Conservation (phyloP, 2,113 vertebrate species). For the Neotragus moschatus region DNA sequence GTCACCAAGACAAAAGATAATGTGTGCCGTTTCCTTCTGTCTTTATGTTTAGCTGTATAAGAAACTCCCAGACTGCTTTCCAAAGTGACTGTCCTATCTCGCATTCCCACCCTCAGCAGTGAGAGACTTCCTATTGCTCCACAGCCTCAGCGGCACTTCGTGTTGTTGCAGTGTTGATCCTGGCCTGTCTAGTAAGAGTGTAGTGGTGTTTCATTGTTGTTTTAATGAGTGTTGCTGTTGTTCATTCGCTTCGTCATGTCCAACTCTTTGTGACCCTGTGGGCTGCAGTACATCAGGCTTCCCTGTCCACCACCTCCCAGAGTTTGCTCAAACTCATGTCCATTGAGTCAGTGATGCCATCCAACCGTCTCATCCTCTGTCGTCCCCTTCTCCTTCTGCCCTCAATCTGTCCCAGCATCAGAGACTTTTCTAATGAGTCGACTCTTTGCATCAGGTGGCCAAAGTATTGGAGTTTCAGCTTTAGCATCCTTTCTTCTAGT, state of each 20-base stretch:
- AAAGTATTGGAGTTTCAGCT: neutral
- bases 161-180: neutral
- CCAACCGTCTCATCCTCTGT: neutral
- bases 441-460: neutral
- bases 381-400: neutral
- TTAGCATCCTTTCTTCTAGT: neutral
- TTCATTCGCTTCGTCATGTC: neutral
- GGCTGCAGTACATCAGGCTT: neutral
- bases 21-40: neutral
- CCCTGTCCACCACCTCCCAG: neutral
- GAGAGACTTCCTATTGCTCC: neutral
- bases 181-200: neutral
- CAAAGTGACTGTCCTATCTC: neutral
- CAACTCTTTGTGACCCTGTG: neutral
- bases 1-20: neutral
- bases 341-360: neutral
- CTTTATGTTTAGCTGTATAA: neutral
- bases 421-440: neutral
- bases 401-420: neutral
- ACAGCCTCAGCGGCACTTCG: neutral
- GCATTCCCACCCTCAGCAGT: neutral
- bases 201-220: neutral
- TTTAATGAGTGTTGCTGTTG: neutral
- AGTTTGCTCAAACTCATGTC: neutral
- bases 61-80: neutral